Conservation (phyloP, 2,113 vertebrate species). For the Gadus macrocephalus region DNA sequence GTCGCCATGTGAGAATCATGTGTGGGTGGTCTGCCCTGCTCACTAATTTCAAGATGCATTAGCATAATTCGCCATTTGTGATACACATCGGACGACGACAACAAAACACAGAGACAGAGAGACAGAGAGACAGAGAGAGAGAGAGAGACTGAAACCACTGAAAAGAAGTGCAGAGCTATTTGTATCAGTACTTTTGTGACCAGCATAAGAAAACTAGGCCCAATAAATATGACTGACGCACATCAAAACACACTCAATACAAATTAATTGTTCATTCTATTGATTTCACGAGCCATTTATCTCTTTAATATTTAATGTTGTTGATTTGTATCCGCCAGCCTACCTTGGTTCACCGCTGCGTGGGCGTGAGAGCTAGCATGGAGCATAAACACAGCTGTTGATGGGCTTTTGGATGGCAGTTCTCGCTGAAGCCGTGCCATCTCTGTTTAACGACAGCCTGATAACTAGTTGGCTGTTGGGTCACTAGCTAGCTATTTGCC, state of each 20-base stretch:
- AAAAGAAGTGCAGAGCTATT: constrained; percentile 2
- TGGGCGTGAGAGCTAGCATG: constrained; percentile 28
- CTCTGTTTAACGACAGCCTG: constrained; percentile 45
- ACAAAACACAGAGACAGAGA: background rate
- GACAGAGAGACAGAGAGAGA: background rate
- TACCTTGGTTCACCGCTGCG: constrained; percentile 40
- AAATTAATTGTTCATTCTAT: no score
- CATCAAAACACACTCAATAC: background rate
- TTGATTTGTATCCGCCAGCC: constrained; percentile 18
- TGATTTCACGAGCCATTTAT: background rate
- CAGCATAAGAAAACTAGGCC: background rate
- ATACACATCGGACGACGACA: constrained; percentile 4
- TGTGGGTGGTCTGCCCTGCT: background rate
- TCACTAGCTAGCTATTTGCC: background rate
- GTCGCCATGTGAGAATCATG: background rate
- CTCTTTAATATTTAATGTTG: constrained; percentile 11
- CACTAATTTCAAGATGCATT: constrained; percentile 33
- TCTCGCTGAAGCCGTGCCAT: constrained; percentile 39
- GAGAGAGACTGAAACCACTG: constrained; percentile 15
- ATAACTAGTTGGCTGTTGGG: constrained; percentile 41
- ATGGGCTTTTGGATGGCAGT: constrained; percentile 43
- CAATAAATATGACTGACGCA: background rate
- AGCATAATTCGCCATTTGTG: constrained; percentile 33
- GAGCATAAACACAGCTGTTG: constrained; percentile 63
- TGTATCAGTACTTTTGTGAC: background rate